These are phyloP conservation scores for Anthopleura sola DNA, from an alignment of 64 coral and sea anemone genomes.

Conservation along the genomic window DNA sequence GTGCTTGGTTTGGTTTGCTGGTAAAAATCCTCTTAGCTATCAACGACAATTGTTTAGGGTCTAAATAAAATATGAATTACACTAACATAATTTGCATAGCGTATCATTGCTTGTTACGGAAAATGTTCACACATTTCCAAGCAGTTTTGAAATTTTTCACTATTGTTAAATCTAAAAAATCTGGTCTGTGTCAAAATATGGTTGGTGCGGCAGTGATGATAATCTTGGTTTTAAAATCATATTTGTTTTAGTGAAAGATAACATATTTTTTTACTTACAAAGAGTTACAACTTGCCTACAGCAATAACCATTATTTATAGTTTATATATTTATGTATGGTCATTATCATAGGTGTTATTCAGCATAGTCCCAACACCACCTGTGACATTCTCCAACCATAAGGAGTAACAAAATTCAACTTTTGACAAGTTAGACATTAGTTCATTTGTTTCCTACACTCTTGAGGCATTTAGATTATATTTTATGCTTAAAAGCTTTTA, in stretches of 20 bases:
- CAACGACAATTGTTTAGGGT: not conserved
- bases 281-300: not conserved
- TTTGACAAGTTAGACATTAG: not conserved
- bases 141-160: not conserved
- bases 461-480: not conserved
- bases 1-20: not conserved
- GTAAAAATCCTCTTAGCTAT: not conserved
- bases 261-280: not conserved
- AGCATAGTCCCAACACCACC: not conserved
- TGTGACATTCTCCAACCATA: not conserved
- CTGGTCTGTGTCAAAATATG: not conserved
- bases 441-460: not conserved
- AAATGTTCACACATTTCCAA: not conserved
- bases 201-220: not conserved
- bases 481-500: not conserved
- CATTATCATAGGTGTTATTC: not conserved
- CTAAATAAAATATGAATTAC: slow-evolving; percentile 5
- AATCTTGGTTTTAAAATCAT: not conserved
- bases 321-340: not conserved
- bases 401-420: not conserved
- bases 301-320: not conserved
- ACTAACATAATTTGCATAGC: not conserved
- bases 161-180: not conserved
- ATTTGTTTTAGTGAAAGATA: not conserved
- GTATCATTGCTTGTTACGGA: not conserved